Base-by-base conservation (phyloP, 2,888 invertebrate genomes). In the Orchesella flavescens region DNA sequence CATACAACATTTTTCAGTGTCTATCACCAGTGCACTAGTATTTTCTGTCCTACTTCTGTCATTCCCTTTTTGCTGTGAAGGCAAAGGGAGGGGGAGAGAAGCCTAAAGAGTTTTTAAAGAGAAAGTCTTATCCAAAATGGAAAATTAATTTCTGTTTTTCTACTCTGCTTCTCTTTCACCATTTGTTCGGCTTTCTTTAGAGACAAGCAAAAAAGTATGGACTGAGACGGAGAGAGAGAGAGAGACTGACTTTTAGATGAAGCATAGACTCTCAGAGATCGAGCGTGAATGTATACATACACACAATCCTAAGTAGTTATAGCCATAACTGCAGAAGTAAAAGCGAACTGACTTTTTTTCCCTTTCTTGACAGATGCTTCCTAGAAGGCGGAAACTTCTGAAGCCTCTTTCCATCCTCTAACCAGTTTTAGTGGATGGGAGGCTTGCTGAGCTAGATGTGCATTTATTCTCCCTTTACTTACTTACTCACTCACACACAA, bases 351-450 rank as follows among this genome's bases (percentile, higher is more conserved):
- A 71, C 71, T 80, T 80, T 65, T 65, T 49, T 49, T 49, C 63
- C 55, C 43, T 66, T 80, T 80, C 80, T 74, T 81, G 81, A 81
- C 81, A 81, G 81, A 81, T 81, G 81, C 75, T 81, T 75, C 81
- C 68, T 69, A 68, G 46, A 81, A 73, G 80, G 80, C 80, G 80
- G 80, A 80, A 68, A 74, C 74, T 80, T 80, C n/a, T 80, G 80
- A 80, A 80, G 66, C 68, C 57, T 73, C 68, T 80, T 66, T 74
- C 80, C 73, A 73, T 80, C 73, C 73, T 74, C 63, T 80, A 57
- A 66, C 80, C 73, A 72, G 79, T 73, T 71, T 63, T 59, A 68
- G 53, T 53, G n/a, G 59, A 76, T 66, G 49, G 71, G 57, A 19
- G 55, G 77, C 49, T 66, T 66, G 46, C 57, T 77, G 34, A 66